Conservation (phyloP, 1,140 invertebrate genomes). For the roundworm (Caenorhabditis elegans) region DNA sequence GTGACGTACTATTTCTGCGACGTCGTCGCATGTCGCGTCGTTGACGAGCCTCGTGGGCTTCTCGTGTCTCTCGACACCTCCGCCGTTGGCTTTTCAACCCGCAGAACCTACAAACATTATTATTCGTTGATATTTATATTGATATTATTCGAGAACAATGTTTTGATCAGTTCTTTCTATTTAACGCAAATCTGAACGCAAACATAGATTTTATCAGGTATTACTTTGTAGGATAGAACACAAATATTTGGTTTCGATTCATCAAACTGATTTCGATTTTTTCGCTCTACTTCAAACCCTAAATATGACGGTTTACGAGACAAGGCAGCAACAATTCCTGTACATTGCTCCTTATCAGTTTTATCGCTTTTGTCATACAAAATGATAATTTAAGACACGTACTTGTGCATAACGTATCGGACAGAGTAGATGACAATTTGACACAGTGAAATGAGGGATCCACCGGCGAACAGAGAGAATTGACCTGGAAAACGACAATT, state of each 20-base stretch:
- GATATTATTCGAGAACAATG: not conserved
- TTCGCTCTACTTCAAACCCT: not conserved
- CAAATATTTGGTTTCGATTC: constrained; percentile 23
- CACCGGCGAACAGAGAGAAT: constrained; percentile 61
- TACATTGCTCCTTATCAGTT: not conserved
- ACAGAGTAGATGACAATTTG: constrained; percentile 54
- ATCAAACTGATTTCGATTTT: not conserved
- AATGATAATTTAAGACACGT: constrained; percentile 28
- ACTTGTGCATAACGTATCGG: not conserved
- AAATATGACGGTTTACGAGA: not conserved
- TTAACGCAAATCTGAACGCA: not conserved
- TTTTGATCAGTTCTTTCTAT: not conserved
- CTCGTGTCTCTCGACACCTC: not conserved
- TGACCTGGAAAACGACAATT: constrained; percentile 51
- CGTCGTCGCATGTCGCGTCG: not conserved
- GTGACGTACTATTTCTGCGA: not conserved
- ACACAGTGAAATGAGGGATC: constrained; percentile 57
- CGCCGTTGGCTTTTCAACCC: not conserved
- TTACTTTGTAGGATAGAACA: not conserved
- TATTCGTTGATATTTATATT: not conserved
- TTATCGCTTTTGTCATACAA: not conserved
- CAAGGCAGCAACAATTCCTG: not conserved
- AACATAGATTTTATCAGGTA: too few species aligned
- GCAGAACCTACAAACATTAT: not conserved
- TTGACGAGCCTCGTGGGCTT: not conserved